Evolutionary conservation across 1,140 invertebrate genomes (phyloP).

Genomic region (Zaprionus africanus): DNA sequence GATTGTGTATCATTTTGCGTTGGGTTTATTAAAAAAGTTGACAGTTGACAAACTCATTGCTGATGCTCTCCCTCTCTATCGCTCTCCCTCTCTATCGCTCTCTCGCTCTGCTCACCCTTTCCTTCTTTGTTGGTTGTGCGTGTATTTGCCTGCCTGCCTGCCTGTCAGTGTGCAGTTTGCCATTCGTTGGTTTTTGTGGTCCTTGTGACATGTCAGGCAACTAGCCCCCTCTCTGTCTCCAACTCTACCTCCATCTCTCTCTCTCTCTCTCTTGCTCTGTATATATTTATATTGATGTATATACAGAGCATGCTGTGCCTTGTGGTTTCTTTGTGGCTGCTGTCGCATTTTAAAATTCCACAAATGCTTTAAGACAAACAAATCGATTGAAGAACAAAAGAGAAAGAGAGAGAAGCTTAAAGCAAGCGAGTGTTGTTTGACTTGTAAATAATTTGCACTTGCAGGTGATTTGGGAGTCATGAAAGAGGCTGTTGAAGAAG

Average conservation of each 20-base stretch:
- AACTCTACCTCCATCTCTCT: background rate
- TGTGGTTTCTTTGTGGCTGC: constrained; percentile 36
- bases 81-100: background rate
- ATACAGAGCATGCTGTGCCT: constrained; percentile 20
- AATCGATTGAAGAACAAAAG: background rate
- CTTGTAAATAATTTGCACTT: background rate
- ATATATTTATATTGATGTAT: background rate
- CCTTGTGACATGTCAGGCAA: constrained; percentile 72
- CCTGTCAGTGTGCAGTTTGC: constrained; percentile 52
- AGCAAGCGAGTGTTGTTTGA: background rate
- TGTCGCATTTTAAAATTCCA: constrained; percentile 13
- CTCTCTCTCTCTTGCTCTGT: background rate
- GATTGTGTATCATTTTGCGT: constrained; percentile 68
- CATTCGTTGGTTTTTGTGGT: constrained; percentile 73
- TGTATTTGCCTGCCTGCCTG: constrained; percentile 15
- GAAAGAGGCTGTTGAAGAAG: too few species aligned
- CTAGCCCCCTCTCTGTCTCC: constrained; percentile 47
- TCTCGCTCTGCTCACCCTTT: background rate
- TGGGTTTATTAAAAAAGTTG: constrained; percentile 80
- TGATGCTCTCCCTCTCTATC: background rate
- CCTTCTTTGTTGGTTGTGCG: constrained; percentile 9
- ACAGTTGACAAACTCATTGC: constrained; percentile 79
- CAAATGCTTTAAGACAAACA: background rate
- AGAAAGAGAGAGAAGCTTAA: background rate
- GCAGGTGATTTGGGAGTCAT: background rate